A percentile compares a stretch with the other conserved stretches of the same genome.
Conservation (phyloP, 2,113 vertebrate genomes). For the Cavia porcellus region DNA sequence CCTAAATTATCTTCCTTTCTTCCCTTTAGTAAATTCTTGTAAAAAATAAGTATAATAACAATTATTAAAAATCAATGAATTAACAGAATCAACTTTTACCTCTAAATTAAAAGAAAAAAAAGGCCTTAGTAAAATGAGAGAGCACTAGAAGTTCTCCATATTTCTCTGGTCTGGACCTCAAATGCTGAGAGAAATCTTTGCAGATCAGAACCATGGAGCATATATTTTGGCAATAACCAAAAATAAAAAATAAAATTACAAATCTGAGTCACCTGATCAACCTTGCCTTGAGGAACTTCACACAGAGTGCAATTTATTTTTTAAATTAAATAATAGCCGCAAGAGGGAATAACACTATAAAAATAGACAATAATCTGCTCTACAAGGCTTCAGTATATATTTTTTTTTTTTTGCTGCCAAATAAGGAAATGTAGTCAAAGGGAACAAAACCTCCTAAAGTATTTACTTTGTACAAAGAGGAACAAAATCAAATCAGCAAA, state of each 20-base stretch:
- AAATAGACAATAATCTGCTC: conserved; percentile 55
- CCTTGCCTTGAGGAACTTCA: conserved; percentile 57
- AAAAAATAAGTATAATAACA: conserved; percentile 14
- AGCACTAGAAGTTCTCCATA: neutral
- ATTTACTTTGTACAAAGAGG: conserved; percentile 24
- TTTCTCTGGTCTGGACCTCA: neutral
- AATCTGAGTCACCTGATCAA: conserved; percentile 70
- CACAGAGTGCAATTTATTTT: conserved; percentile 66
- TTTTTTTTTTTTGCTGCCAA: conserved; percentile 56
- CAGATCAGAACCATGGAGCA: neutral
- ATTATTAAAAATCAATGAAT: neutral
- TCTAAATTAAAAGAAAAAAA: neutral
- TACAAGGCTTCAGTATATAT: conserved; percentile 51
- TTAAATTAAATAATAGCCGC: conserved; percentile 73
- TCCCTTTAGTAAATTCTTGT: conserved; percentile 3
- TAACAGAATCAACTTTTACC: conserved; percentile 13
- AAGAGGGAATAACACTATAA: conserved; percentile 60
- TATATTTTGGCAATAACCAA: conserved; percentile 17
- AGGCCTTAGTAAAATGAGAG: neutral
- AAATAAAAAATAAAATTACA: conserved; percentile 44
- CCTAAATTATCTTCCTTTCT: neutral
- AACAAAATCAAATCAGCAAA: conserved; percentile 11
- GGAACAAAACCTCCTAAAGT: conserved; percentile 50
- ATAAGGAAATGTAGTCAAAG: conserved; percentile 50
- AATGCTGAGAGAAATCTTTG: neutral